Conservation (phyloP, 1,140 invertebrate species). For the Diplogasteroides magnus region DNA sequence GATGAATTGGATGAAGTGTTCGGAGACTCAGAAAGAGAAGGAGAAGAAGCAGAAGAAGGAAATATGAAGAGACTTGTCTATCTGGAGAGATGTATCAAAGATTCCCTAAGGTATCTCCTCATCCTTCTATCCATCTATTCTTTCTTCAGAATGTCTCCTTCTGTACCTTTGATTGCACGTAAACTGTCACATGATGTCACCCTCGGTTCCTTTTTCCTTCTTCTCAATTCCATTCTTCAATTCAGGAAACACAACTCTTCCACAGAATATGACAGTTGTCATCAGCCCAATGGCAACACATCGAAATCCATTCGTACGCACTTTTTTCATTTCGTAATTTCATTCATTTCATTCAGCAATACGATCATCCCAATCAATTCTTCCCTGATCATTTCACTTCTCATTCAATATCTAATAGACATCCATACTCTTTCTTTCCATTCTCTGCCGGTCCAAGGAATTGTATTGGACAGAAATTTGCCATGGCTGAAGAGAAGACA, state of each 20-base stretch:
- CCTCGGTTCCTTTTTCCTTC: slow-evolving; percentile 3
- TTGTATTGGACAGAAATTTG: slow-evolving; percentile 56
- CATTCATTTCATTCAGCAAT: slow-evolving; percentile 57
- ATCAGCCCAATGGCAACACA: slow-evolving; percentile 68
- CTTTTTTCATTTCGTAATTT: neutral
- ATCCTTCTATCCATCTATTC: neutral
- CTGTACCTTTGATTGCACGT: slow-evolving; percentile 68
- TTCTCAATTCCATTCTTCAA: slow-evolving; percentile 15
- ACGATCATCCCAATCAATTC: slow-evolving; percentile 75
- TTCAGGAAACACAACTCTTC: slow-evolving; percentile 56
- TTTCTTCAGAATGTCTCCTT: slow-evolving; percentile 62
- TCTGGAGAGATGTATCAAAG: slow-evolving; percentile 70
- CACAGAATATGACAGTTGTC: slow-evolving; percentile 65
- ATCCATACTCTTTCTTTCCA: slow-evolving; percentile 55
- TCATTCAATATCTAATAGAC: slow-evolving; percentile 64
- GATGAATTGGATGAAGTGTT: slow-evolving; percentile 74
- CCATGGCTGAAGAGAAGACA: slow-evolving; percentile 46
- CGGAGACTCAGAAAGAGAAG: slow-evolving; percentile 68
- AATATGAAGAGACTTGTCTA: slow-evolving; percentile 77
- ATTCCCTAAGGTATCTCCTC: neutral
- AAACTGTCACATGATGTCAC: slow-evolving; percentile 66
- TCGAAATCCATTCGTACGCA: slow-evolving; percentile 63
- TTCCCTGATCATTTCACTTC: slow-evolving; percentile 83
- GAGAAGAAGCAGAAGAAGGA: slow-evolving; percentile 73
- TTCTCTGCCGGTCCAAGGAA: slow-evolving; percentile 56